Percentiles rank a stretch among this genome's conserved stretches.
phyloP scores from a whole-genome alignment of 1,140 invertebrate species.

The Philopotamus ludificatus region DNA sequence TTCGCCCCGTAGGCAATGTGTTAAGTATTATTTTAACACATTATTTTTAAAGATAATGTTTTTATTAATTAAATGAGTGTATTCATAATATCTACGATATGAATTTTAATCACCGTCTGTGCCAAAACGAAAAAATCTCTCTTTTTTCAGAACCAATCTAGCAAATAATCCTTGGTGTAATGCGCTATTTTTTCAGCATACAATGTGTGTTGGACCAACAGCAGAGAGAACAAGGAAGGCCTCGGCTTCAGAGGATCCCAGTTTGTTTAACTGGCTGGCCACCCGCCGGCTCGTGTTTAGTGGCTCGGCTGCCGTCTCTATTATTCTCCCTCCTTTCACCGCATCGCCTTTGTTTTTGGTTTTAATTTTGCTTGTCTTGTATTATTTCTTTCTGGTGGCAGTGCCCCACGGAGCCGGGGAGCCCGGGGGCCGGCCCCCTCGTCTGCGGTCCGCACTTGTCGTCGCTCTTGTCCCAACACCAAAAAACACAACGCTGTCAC shows the following conservation, averaged over 20 bases:
- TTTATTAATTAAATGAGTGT: no score
- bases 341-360: conserved; percentile 39
- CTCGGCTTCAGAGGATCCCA: neutral
- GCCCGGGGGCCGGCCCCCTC: neutral
- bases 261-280: conserved; percentile 9
- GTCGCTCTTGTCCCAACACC: neutral
- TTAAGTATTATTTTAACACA: no score
- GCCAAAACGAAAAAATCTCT: no score
- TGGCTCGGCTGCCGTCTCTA: conserved; percentile 18
- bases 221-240: neutral
- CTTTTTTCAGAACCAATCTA: no score
- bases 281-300: neutral
- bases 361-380: conserved; percentile 39
- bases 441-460: neutral
- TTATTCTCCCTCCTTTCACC: conserved; percentile 30
- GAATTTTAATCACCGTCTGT: no score
- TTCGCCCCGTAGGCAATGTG: no score
- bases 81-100: no score
- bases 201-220: no score
- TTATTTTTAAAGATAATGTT: no score
- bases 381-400: conserved; percentile 32
- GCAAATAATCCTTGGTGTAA: no score
- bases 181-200: no score
- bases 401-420: neutral
- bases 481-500: neutral